Conservation (phyloP, 1,140 invertebrate species). For the Cotesia typhae region DNA sequence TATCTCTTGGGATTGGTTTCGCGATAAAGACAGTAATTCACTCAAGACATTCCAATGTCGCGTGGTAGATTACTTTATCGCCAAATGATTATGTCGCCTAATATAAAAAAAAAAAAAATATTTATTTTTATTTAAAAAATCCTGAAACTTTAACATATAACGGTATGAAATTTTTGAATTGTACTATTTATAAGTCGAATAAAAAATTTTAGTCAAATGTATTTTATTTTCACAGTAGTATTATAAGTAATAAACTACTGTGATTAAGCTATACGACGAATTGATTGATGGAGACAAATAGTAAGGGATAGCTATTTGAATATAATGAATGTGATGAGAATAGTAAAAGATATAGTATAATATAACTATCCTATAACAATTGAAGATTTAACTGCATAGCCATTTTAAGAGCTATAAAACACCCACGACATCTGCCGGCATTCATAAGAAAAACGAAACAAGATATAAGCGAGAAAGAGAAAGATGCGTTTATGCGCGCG, state of each 20-base stretch:
- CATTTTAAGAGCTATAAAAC: conserved; percentile 58
- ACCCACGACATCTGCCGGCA: conserved; percentile 58
- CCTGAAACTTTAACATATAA: too few species aligned
- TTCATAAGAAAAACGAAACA: conserved; percentile 54
- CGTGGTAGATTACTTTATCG: conserved; percentile 24
- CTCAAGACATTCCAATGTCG: conserved; percentile 24
- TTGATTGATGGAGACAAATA: not conserved
- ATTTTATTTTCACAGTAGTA: too few species aligned
- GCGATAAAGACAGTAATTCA: conserved; percentile 18
- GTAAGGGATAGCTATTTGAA: conserved; percentile 9
- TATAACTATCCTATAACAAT: conserved; percentile 44
- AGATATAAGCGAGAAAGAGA: conserved; percentile 46
- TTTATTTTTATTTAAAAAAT: not conserved
- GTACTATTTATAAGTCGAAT: too few species aligned
- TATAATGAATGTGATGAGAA: conserved; percentile 24
- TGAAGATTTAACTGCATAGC: conserved; percentile 43
- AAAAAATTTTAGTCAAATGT: not conserved
- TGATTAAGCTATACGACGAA: too few species aligned
- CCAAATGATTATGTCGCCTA: conserved; percentile 9
- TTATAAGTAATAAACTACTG: too few species aligned
- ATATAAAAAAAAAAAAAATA: not conserved
- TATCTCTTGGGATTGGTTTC: conserved; percentile 29
- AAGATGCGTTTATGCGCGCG: conserved; percentile 50
- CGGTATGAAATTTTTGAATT: too few species aligned
- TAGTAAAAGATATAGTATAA: conserved; percentile 35